These are phyloP conservation scores for Origma solitaria DNA, from an alignment of 2,113 vertebrate species.

Conservation along the genomic window DNA sequence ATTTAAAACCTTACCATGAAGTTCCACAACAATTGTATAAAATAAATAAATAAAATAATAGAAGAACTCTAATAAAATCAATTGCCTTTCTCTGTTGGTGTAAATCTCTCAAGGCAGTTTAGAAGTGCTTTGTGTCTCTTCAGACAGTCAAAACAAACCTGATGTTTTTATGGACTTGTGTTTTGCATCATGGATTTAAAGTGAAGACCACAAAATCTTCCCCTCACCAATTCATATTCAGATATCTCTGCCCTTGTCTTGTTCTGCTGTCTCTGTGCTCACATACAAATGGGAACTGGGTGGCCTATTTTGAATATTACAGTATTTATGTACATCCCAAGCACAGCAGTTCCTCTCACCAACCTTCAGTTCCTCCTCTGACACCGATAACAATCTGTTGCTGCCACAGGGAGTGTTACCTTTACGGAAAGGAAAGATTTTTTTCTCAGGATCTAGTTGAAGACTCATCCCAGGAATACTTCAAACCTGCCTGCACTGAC, in stretches of 20 bases:
- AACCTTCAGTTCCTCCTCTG: not conserved
- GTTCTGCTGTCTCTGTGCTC: not conserved
- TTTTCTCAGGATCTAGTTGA: not conserved
- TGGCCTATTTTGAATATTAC: not conserved
- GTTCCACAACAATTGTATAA: not conserved
- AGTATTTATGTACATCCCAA: not conserved
- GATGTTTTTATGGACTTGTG: not conserved
- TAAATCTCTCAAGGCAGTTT: not conserved
- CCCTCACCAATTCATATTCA: not conserved
- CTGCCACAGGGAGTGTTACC: not conserved
- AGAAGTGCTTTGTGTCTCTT: not conserved
- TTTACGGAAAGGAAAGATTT: not conserved
- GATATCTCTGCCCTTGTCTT: not conserved
- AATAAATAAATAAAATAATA: not conserved
- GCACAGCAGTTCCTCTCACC: not conserved
- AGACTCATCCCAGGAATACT: not conserved
- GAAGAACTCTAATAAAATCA: not conserved
- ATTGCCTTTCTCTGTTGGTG: not conserved
- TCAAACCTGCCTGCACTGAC: not conserved
- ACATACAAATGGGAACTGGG: not conserved
- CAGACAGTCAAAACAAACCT: not conserved
- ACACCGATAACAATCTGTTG: not conserved
- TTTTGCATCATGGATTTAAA: not conserved
- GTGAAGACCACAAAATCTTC: not conserved
- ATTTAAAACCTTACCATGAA: not conserved